phyloP scores from a whole-genome alignment of 23 tunicate species.

The Botrylloides violaceus region DNA sequence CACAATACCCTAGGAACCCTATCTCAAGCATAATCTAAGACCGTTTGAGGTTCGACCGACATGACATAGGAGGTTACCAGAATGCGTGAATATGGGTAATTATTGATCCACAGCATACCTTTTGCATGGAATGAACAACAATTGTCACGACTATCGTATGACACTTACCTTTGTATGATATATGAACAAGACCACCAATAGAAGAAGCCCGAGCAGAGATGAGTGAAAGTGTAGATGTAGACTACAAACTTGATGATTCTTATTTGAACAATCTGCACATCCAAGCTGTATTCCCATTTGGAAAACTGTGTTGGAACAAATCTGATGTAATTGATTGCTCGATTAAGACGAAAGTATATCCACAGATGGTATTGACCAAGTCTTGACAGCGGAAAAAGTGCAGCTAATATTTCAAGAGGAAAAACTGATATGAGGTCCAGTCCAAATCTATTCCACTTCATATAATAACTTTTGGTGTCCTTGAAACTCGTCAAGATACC shows the following conservation, averaged over 20 bases:
- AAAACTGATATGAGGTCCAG: constrained; percentile 51
- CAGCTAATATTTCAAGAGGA: constrained; percentile 64
- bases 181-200: constrained; percentile 79
- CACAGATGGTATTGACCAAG: constrained; percentile 8
- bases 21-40: too few species aligned
- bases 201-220: constrained; percentile 56
- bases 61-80: too few species aligned
- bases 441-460: constrained; percentile 45
- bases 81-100: too few species aligned
- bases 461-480: constrained; percentile 51
- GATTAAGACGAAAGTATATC: constrained; percentile 49
- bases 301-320: constrained; percentile 54
- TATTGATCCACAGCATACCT: too few species aligned
- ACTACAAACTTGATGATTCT: constrained; percentile 56
- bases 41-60: too few species aligned
- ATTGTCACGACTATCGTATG: not conserved
- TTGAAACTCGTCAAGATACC: constrained; percentile 38
- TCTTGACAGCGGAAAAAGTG: constrained; percentile 33
- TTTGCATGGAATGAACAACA: too few species aligned
- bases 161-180: constrained; percentile 49
- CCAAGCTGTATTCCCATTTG: constrained; percentile 49
- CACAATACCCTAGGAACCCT: too few species aligned
- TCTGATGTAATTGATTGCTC: constrained; percentile 41
- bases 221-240: constrained; percentile 78
- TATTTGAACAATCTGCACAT: constrained; percentile 48